Evolutionary conservation across 2,888 invertebrate species (phyloP).

Genomic region (Tyria jacobaeae): DNA sequence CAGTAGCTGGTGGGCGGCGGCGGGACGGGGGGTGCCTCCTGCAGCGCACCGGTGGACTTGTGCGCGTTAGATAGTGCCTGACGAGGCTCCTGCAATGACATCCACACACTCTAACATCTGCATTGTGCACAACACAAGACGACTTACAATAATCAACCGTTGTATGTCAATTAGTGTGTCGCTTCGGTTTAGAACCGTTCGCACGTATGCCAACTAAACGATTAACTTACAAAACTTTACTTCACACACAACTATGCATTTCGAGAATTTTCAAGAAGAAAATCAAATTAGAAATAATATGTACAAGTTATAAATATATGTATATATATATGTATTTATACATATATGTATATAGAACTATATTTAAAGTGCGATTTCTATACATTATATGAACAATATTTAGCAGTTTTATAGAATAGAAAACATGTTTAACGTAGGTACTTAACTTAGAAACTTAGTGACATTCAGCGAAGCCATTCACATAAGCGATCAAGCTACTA

Average conservation of each 20-base stretch:
- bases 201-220: background rate
- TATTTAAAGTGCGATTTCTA: background rate
- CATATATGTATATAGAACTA: too few relatives aligned
- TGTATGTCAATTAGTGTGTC: background rate
- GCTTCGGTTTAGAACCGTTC: background rate
- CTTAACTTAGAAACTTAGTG: background rate
- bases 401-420: background rate
- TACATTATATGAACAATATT: background rate
- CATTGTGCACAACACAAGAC: background rate
- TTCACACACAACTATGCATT: too few relatives aligned
- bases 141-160: background rate
- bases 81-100: constrained; percentile 40
- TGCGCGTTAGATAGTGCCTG: constrained; percentile 56
- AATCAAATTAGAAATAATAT: too few relatives aligned
- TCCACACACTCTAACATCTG: background rate
- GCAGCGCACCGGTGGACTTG: constrained; percentile 75
- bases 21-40: constrained; percentile 77
- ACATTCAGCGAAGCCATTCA: constrained; percentile 19
- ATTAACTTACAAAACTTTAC: background rate
- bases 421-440: background rate
- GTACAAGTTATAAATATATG: too few relatives aligned
- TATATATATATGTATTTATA: too few relatives aligned
- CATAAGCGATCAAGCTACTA: constrained; percentile 23
- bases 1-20: constrained; percentile 75
- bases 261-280: too few relatives aligned